Conservation (phyloP, 2,797 vertebrate genomes). For the Nannoperca australis region DNA sequence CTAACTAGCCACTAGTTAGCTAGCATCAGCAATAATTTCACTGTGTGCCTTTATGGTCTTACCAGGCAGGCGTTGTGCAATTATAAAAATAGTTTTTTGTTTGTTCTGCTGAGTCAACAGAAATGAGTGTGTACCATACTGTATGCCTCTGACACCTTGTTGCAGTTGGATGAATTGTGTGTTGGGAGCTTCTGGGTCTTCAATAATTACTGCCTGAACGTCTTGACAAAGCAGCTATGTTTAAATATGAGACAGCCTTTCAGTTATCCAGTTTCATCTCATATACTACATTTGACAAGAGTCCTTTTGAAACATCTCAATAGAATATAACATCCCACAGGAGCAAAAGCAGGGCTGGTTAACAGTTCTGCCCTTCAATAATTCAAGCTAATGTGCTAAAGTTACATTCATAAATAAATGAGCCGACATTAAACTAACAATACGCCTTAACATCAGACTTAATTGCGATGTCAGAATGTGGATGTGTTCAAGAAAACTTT, state of each 20-base stretch:
- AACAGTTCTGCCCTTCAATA: not conserved
- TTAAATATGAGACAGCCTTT: slow-evolving; percentile 7
- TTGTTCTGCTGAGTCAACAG: not conserved
- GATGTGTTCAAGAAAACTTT: not conserved
- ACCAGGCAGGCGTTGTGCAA: too few species aligned
- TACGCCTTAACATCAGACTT: not conserved
- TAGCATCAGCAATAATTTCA: too few species aligned
- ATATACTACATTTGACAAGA: slow-evolving; percentile 6
- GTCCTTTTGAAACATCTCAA: not conserved
- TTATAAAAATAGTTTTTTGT: too few species aligned
- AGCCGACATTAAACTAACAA: not conserved
- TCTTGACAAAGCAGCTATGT: slow-evolving; percentile 13
- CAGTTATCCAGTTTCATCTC: not conserved
- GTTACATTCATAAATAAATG: not conserved
- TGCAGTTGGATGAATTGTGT: not conserved
- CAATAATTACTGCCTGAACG: not conserved
- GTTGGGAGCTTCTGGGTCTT: not conserved
- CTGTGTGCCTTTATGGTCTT: too few species aligned
- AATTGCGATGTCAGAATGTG: slow-evolving; percentile 3
- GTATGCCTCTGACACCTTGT: not conserved
- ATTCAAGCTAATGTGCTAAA: slow-evolving; percentile 17
- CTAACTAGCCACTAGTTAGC: too few species aligned
- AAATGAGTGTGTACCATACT: not conserved
- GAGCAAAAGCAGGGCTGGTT: not conserved
- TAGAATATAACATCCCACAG: not conserved